Evolutionary conservation across 1,140 invertebrate species (phyloP).

Genomic region (Acromyrmex heyeri): DNA sequence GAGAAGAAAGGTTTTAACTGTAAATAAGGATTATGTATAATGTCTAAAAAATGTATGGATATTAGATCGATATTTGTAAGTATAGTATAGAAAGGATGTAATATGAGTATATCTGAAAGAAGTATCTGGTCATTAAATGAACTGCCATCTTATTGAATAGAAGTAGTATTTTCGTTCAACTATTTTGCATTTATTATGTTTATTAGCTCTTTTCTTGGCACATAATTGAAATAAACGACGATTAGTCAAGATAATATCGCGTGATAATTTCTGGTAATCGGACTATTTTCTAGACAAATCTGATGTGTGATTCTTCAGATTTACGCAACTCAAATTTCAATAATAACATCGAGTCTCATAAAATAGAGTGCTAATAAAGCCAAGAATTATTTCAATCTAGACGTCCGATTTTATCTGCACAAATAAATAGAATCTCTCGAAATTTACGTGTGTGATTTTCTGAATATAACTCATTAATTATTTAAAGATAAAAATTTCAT

Average conservation of each 20-base stretch:
- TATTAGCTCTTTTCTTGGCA: constrained; percentile 6
- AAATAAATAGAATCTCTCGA: background rate
- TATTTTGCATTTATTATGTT: background rate
- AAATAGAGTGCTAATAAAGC: constrained; percentile 25
- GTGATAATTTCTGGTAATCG: constrained; percentile 36
- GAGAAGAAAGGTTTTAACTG: constrained; percentile 11
- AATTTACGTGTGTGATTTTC: background rate
- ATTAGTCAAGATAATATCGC: background rate
- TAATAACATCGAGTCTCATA: constrained; percentile 37
- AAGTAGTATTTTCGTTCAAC: background rate
- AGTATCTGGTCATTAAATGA: constrained; percentile 37
- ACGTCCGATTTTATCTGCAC: background rate
- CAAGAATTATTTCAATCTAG: constrained; percentile 49
- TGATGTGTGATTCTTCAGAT: constrained; percentile 3
- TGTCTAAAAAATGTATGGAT: constrained; percentile 32
- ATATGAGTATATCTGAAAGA: background rate
- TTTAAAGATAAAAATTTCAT: background rate
- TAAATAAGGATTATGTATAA: constrained; percentile 32
- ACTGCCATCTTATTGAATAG: background rate
- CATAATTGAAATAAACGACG: background rate
- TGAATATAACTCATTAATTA: background rate
- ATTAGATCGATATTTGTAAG: constrained; percentile 53
- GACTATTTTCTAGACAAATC: constrained; percentile 43
- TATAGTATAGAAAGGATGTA: constrained; percentile 34
- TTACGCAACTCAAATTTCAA: constrained; percentile 18